Evolutionary conservation across 2,888 invertebrate genomes (phyloP).

Genomic region (Spisula subtruncata): DNA sequence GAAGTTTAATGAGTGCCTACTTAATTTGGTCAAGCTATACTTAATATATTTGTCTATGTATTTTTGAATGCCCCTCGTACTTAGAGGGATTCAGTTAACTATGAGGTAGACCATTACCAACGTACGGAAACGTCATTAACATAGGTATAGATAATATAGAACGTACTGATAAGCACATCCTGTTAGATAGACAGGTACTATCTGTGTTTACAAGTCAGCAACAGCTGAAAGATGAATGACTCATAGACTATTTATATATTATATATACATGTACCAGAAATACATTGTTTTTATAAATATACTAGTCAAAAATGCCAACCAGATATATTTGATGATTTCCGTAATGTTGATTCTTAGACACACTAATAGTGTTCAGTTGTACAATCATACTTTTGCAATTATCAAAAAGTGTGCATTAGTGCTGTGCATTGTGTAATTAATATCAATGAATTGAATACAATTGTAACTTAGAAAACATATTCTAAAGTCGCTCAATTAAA

Average conservation of each 20-base stretch:
- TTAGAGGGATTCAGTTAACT: not conserved
- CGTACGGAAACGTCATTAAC: not conserved
- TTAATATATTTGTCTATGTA: no score
- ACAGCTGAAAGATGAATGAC: constrained; percentile 2
- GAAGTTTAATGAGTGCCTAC: no score
- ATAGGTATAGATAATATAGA: not conserved
- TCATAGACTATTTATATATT: not conserved
- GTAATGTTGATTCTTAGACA: no score
- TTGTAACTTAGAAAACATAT: no score
- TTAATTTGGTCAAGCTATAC: no score
- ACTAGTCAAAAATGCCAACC: not conserved
- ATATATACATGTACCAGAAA: not conserved
- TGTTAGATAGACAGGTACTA: not conserved
- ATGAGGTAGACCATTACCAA: not conserved
- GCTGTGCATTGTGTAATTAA: no score
- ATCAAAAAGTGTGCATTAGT: no score
- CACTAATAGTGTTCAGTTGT: no score
- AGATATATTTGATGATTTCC: not conserved
- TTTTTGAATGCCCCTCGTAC: not conserved
- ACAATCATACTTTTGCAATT: no score
- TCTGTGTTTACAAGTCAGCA: not conserved
- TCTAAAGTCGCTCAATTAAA: no score
- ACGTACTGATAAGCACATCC: constrained; percentile 3
- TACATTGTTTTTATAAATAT: not conserved
- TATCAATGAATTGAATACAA: no score